Base-by-base conservation (phyloP, 2,888 invertebrate species). In the Nebria brevicollis region DNA sequence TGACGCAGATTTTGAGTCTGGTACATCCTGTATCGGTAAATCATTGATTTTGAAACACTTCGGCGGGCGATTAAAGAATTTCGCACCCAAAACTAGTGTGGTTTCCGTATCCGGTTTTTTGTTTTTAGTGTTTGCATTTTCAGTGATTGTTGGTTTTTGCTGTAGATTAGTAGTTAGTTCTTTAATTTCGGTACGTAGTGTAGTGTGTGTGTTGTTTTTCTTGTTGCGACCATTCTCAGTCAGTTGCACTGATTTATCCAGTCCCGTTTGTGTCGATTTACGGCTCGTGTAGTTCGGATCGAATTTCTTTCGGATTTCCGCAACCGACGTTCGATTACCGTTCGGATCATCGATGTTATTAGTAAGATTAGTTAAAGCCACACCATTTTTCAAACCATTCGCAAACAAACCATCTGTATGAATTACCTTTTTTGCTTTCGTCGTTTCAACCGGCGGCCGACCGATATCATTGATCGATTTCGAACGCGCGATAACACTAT, bases 401-500 rank as follows among this genome's bases (percentile, higher is more conserved):
- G 0, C 54, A 54, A 54, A 7, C 54, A 54, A 8, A 84, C 85
- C 86, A 84, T 85, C 83, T 82, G 83, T 84, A 82, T 86, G 85
- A 82, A 85, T 87, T 87, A 87, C 87, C 87, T 88, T 88, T 85
- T 87, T 86, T 83, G 87, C 87, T 34, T 76, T 72, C 64, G 83
- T 89, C 77, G 88, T 89, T 83, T 90, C 89, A 0, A 89, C 84
- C 20, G 89, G 89, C 85, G 84, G 90, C 86, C 75, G 88, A 0
- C 92, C 92, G 70, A 92, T 92, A 85, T 92, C 92, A 84, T 91
- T 92, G 75, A 92, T 92, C 0, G 92, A 92, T 84, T 92, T 92
- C 0, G 92, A 92, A 77, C 89, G 85, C 20, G 88, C 85, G 75
- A 89, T 87, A 83, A 86, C 87, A 70, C 88, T 87, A 82, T 87